Conservation (phyloP, 2,113 vertebrate genomes). For the Natator depressus region DNA sequence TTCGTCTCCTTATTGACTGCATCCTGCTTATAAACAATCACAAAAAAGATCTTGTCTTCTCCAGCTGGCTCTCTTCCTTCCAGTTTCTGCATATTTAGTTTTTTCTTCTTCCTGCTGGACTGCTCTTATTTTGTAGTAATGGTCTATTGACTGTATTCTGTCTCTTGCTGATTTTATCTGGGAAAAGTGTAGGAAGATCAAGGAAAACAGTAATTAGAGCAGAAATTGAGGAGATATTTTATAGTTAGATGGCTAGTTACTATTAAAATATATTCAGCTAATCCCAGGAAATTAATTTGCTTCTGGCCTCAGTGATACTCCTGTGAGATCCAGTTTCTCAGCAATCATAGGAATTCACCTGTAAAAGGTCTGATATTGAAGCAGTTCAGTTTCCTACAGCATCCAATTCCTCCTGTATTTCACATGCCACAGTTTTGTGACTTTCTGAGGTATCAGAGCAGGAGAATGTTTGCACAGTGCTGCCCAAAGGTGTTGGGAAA, state of each 20-base stretch:
- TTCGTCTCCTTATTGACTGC: background rate
- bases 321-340: background rate
- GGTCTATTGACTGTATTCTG: background rate
- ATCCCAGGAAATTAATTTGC: background rate
- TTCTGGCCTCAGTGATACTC: background rate
- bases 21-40: background rate
- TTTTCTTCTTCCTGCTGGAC: background rate
- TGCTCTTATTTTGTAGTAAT: background rate
- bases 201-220: background rate
- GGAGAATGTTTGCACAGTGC: background rate
- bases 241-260: background rate
- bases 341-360: background rate
- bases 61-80: fast-evolving
- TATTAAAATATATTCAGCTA: background rate
- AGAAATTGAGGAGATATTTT: background rate
- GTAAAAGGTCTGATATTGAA: background rate
- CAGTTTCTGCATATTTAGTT: background rate
- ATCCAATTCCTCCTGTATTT: background rate
- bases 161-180: background rate
- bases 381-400: background rate
- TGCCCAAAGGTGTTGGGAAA: background rate
- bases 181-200: background rate
- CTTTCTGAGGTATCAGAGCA: background rate
- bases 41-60: background rate
- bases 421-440: background rate